A percentile compares a stretch with the other conserved stretches of the same genome.
phyloP scores from a whole-genome alignment of 2,797 vertebrate species.

The Gymnoscopelus microlampas region DNA sequence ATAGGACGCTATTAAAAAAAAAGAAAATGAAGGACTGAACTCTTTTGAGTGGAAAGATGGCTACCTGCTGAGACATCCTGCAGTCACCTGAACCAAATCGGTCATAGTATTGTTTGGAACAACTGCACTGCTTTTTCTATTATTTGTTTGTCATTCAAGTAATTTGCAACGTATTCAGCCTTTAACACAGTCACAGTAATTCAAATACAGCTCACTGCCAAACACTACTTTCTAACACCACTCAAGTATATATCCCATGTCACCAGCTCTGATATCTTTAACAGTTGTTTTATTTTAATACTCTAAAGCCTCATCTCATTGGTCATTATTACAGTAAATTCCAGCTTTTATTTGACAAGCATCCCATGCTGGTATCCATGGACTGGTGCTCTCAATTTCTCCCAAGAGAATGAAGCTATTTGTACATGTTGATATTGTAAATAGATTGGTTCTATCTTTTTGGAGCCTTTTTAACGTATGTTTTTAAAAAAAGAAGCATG shows the following conservation, averaged over 20 bases:
- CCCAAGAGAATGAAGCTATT: conserved; percentile 61
- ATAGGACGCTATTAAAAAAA: conserved; percentile 30
- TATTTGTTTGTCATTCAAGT: conserved; percentile 25
- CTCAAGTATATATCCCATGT: conserved; percentile 70
- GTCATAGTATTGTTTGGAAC: conserved; percentile 30
- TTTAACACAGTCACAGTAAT: conserved; percentile 46
- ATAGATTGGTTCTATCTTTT: conserved; percentile 87
- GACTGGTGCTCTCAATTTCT: conserved; percentile 83
- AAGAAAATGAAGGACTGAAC: conserved; percentile 76
- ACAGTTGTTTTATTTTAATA: conserved; percentile 40
- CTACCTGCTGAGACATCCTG: conserved; percentile 41
- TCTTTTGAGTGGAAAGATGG: conserved; percentile 40
- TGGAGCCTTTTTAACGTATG: conserved; percentile 75
- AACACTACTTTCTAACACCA: conserved; percentile 59
- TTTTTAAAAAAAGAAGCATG: conserved; percentile 87
- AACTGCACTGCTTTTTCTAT: conserved; percentile 39
- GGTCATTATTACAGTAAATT: conserved; percentile 36
- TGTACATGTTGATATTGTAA: conserved; percentile 90
- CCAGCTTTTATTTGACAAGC: conserved; percentile 27
- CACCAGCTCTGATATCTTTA: conserved; percentile 49
- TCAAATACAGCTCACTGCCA: conserved; percentile 52
- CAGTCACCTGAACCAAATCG: conserved; percentile 35
- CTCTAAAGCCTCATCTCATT: conserved; percentile 40
- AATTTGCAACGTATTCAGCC: conserved; percentile 49
- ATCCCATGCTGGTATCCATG: conserved; percentile 85